These are phyloP conservation scores for Conistra vaccinii DNA, from an alignment of 2,888 invertebrate species.

Conservation along the genomic window DNA sequence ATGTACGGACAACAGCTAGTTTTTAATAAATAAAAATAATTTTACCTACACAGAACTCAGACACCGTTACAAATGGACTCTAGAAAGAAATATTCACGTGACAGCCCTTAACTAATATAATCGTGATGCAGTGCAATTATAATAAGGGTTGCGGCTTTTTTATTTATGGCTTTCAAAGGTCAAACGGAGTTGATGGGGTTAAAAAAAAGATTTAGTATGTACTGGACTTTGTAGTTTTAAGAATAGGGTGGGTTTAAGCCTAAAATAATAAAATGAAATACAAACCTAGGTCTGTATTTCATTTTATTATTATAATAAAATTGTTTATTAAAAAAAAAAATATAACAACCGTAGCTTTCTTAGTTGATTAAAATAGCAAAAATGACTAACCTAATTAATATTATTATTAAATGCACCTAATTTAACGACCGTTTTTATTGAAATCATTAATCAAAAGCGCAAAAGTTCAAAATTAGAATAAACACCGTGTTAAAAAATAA, in stretches of 20 bases:
- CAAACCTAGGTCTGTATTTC: background rate
- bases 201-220: conserved; percentile 46
- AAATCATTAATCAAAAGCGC: conserved; percentile 38
- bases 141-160: conserved; percentile 45
- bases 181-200: conserved; percentile 17
- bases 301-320: background rate
- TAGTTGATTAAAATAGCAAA: too few species aligned
- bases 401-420: background rate
- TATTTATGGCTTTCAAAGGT: conserved; percentile 26
- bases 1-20: too few species aligned
- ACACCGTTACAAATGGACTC: background rate
- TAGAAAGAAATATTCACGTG: background rate
- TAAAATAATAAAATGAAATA: too few species aligned
- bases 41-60: background rate
- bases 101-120: conserved; percentile 38
- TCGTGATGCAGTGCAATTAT: conserved; percentile 27
- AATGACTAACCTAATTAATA: background rate
- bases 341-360: background rate
- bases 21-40: background rate
- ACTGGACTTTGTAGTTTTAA: background rate
- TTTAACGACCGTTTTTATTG: background rate
- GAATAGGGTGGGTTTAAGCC: background rate
- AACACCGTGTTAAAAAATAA: conserved; percentile 11
- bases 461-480: conserved; percentile 53
- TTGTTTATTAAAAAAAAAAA: background rate